phyloP scores from a whole-genome alignment of 2,888 invertebrate species.

The Anodontia alba region DNA sequence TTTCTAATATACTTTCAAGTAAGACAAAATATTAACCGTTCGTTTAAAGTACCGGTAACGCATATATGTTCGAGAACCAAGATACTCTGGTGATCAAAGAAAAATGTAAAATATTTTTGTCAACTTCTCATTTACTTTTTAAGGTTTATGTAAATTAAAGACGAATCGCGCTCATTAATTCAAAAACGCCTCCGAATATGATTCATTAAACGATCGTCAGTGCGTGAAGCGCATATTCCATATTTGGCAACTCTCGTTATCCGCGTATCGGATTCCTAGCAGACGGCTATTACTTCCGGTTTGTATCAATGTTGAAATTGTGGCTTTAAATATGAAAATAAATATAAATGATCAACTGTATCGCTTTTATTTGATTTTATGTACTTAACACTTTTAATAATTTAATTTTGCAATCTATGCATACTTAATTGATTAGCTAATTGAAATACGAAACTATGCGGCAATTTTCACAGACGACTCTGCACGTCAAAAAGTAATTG shows the following conservation, averaged over 20 bases:
- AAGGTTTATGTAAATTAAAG: not conserved
- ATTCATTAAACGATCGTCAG: not conserved
- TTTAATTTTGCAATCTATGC: not conserved
- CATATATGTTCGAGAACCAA: no score
- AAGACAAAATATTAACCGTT: no score
- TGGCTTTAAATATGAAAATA: not conserved
- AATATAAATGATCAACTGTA: no score
- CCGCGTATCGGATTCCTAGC: constrained; percentile 59
- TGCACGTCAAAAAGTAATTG: constrained; percentile 10
- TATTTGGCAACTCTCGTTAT: constrained; percentile 59
- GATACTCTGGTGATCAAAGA: no score
- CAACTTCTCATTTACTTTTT: no score
- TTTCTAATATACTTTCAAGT: no score
- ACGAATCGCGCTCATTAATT: not conserved
- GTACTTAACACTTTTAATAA: no score
- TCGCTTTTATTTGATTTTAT: no score
- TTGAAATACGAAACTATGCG: constrained; percentile 46
- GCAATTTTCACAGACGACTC: not conserved
- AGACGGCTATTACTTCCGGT: constrained; percentile 39
- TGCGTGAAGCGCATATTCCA: constrained; percentile 46
- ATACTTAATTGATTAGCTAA: not conserved
- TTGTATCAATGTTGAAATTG: not conserved
- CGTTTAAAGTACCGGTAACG: no score
- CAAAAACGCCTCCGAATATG: not conserved
- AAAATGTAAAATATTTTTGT: no score